These are phyloP conservation scores for Hypotaenidia philippensis DNA, from an alignment of 2,797 vertebrate species.

Conservation along the genomic window DNA sequence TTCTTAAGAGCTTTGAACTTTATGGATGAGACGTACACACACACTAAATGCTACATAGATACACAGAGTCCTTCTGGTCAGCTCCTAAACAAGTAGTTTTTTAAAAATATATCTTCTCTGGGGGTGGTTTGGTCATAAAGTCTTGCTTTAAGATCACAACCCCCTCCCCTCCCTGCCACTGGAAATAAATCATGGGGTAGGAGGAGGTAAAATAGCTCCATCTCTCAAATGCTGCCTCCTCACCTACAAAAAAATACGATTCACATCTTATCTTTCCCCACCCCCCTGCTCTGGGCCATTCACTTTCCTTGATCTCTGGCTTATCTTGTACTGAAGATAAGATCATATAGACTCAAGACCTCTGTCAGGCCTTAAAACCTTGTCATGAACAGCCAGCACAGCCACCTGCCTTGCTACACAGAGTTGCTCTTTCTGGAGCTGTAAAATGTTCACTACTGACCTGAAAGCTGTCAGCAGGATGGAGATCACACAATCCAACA, in stretches of 20 bases:
- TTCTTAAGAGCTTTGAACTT: neutral
- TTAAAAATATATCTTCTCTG: neutral
- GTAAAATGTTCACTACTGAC: rapidly evolving
- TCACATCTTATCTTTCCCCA: neutral
- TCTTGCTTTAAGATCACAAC: neutral
- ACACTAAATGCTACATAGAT: neutral
- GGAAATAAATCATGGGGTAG: neutral
- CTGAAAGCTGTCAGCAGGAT: neutral
- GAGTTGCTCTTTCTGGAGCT: neutral
- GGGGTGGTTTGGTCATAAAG: neutral
- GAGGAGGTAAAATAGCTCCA: neutral
- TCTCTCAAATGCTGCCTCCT: neutral
- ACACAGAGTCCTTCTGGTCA: neutral
- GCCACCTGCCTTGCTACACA: neutral
- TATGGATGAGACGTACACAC: neutral
- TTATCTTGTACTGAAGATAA: neutral
- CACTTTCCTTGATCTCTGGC: neutral
- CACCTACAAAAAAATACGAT: neutral
- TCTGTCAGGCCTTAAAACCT: neutral
- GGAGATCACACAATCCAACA: neutral
- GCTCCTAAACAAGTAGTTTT: neutral
- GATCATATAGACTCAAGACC: neutral
- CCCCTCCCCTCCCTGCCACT: rapidly evolving
- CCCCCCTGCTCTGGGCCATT: neutral
- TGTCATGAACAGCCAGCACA: neutral